Evolutionary conservation across 2,888 invertebrate species (phyloP).

Genomic region (Tenthredo livida): DNA sequence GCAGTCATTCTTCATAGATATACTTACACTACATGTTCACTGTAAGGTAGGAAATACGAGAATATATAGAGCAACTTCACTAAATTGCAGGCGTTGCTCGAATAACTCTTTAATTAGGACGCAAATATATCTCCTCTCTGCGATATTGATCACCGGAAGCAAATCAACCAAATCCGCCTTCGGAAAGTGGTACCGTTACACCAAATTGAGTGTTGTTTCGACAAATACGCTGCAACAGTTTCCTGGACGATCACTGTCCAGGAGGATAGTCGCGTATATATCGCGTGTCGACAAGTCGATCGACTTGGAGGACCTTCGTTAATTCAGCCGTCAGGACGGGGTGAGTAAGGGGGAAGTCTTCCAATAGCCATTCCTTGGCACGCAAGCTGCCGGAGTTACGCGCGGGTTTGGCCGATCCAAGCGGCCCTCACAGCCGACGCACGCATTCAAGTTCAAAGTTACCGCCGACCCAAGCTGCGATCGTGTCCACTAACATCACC

Average conservation of each 20-base stretch:
- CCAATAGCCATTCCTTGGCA: conserved; percentile 52
- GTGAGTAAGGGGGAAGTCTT: conserved; percentile 28
- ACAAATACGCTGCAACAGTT: background rate
- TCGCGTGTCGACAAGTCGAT: conserved; percentile 51
- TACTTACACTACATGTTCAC: background rate
- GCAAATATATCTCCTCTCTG: background rate
- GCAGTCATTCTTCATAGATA: background rate
- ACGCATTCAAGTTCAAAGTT: conserved; percentile 51
- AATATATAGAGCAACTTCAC: background rate
- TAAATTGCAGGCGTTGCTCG: background rate
- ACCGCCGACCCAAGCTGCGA: conserved; percentile 46
- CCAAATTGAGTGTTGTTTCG: background rate
- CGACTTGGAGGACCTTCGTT: conserved; percentile 49
- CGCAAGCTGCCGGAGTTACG: conserved; percentile 52
- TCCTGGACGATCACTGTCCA: conserved; percentile 11
- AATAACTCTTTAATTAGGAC: background rate
- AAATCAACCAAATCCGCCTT: background rate
- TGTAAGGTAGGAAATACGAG: background rate
- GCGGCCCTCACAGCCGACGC: conserved; percentile 39
- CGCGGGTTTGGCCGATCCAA: conserved; percentile 36
- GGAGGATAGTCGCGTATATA: conserved; percentile 38
- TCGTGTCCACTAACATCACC: conserved; percentile 39
- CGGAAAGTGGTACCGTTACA: background rate
- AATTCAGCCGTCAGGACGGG: conserved; percentile 56
- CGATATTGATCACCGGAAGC: background rate